phyloP scores from a whole-genome alignment of 2,113 vertebrate species.

The Xiphorhynchus elegans region DNA sequence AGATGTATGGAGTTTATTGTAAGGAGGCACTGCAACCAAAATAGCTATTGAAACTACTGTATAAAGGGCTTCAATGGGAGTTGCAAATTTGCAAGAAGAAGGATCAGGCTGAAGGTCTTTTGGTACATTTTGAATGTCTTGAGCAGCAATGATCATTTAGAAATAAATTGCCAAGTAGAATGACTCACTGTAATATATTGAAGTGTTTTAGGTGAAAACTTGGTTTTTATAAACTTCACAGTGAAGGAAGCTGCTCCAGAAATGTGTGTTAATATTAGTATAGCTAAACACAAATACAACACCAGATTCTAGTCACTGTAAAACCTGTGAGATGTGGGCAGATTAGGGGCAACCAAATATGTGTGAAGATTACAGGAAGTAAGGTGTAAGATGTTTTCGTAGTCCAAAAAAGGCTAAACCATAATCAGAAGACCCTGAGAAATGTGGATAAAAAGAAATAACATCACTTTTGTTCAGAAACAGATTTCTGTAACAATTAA shows the following conservation, averaged over 20 bases:
- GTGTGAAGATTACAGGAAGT: not conserved
- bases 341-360: not conserved
- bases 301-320: not conserved
- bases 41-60: slow-evolving; percentile 42
- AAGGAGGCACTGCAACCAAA: slow-evolving; percentile 26
- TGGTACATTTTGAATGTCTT: not conserved
- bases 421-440: not conserved
- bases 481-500: slow-evolving; percentile 45
- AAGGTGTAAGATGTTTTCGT: not conserved
- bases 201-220: not conserved
- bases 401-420: not conserved
- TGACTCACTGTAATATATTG: not conserved
- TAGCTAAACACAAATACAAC: not conserved
- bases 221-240: not conserved
- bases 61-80: slow-evolving; percentile 23
- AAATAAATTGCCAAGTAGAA: not conserved
- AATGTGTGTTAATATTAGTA: not conserved
- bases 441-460: not conserved
- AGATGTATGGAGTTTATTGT: slow-evolving; percentile 44
- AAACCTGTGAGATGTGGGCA: not conserved
- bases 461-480: slow-evolving; percentile 10
- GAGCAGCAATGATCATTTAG: not conserved
- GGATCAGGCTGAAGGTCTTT: slow-evolving; percentile 4
- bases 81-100: slow-evolving; percentile 11
- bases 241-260: not conserved